A percentile compares a stretch with the other conserved stretches of the same genome.
These are phyloP conservation scores for Hoplodrina ambigua DNA, from an alignment of 2,888 invertebrate species.

Conservation along the genomic window DNA sequence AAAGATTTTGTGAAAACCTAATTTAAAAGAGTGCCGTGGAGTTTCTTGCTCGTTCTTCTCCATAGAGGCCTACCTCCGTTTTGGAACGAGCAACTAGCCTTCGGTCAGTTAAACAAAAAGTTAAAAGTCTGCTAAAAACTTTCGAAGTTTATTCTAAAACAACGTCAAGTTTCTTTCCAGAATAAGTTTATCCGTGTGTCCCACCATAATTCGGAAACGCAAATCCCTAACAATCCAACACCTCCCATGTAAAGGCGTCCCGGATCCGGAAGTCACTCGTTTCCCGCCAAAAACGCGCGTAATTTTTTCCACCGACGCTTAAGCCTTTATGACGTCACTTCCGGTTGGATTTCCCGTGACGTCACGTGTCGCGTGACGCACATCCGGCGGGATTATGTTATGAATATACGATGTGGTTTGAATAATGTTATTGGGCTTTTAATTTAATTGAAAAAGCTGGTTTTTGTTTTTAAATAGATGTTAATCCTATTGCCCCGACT, in stretches of 20 bases:
- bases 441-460: slow-evolving; percentile 14
- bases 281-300: slow-evolving; percentile 84
- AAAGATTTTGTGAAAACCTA: too few relatives aligned
- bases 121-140: too few relatives aligned
- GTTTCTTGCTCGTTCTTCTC: too few relatives aligned
- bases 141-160: too few relatives aligned
- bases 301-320: slow-evolving; percentile 83
- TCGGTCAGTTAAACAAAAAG: too few relatives aligned
- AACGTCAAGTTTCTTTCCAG: neutral
- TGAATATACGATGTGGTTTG: slow-evolving; percentile 47
- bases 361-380: slow-evolving; percentile 76
- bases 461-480: neutral
- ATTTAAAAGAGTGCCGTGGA: too few relatives aligned
- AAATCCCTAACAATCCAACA: slow-evolving; percentile 66
- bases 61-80: too few relatives aligned
- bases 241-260: slow-evolving; percentile 64
- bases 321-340: slow-evolving; percentile 83
- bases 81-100: too few relatives aligned
- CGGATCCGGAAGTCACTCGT: slow-evolving; percentile 83
- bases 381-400: slow-evolving; percentile 61
- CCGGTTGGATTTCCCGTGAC: slow-evolving; percentile 81
- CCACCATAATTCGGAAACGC: slow-evolving; percentile 38
- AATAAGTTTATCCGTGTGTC: slow-evolving; percentile 9
- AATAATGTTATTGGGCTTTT: slow-evolving; percentile 37
- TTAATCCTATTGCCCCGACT: too few relatives aligned